Conservation (phyloP, 2,888 invertebrate species). For the Idaea straminata region DNA sequence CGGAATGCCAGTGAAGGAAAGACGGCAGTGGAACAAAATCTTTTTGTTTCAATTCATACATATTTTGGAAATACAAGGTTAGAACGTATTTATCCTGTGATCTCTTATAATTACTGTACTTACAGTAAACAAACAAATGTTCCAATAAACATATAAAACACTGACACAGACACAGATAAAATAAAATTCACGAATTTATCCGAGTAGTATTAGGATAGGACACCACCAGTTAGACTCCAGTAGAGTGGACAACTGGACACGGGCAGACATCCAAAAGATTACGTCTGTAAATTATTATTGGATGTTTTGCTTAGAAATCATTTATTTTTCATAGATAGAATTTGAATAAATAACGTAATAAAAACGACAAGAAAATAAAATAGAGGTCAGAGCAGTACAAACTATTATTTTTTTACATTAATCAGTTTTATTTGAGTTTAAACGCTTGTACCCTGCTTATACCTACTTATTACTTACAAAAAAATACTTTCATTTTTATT, state of each 20-base stretch:
- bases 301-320: constrained; percentile 19
- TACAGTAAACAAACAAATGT: not conserved
- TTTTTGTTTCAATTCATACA: no score
- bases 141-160: not conserved
- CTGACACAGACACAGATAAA: not conserved
- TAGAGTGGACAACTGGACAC: constrained; percentile 14
- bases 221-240: constrained; percentile 5
- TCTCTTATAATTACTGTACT: not conserved
- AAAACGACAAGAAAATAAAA: not conserved
- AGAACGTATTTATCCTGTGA: no score
- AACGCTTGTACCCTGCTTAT: not conserved
- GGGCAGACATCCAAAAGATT: constrained; percentile 53
- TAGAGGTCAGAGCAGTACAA: not conserved
- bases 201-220: not conserved
- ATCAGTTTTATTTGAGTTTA: not conserved
- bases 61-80: no score
- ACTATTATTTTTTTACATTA: not conserved
- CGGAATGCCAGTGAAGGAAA: no score
- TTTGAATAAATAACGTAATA: not conserved
- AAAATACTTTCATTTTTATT: no score
- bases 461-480: no score
- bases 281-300: constrained; percentile 34
- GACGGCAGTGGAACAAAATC: no score
- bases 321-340: not conserved
- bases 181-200: not conserved